Evolutionary conservation across 2,888 invertebrate species (phyloP).

Genomic region (Ariolimax columbianus): DNA sequence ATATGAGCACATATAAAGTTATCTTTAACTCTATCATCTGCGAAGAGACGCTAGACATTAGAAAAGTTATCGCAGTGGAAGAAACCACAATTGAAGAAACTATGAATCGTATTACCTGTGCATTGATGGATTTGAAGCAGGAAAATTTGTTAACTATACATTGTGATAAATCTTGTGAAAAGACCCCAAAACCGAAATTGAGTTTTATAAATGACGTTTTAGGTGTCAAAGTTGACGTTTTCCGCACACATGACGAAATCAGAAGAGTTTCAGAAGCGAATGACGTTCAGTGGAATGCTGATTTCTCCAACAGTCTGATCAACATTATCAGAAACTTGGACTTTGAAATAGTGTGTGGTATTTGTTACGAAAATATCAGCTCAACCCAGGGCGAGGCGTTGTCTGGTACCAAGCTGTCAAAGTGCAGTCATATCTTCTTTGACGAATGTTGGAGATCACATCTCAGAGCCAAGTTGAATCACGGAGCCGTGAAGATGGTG

Average conservation of each 20-base stretch:
- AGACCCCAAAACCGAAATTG: neutral
- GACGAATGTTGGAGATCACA: conserved; percentile 55
- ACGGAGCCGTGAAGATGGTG: conserved; percentile 43
- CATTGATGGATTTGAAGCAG: conserved; percentile 36
- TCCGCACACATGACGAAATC: conserved; percentile 6
- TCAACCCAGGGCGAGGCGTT: conserved; percentile 15
- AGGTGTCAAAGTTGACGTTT: conserved; percentile 7
- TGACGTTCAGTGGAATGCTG: neutral
- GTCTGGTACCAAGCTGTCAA: conserved; percentile 51
- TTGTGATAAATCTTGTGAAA: conserved; percentile 3
- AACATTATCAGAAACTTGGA: conserved; percentile 4
- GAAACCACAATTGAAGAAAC: conserved; percentile 30
- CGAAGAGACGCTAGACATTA: conserved; percentile 17
- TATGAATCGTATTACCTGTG: conserved; percentile 29
- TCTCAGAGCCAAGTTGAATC: conserved; percentile 38
- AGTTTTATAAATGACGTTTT: neutral
- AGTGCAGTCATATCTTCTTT: conserved; percentile 56
- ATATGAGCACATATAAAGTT: conserved; percentile 47
- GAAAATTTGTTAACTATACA: neutral
- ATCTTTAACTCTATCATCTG: conserved; percentile 46
- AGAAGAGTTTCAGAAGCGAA: neutral
- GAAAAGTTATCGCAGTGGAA: conserved; percentile 16
- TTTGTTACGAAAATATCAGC: conserved; percentile 54
- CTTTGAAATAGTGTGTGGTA: conserved; percentile 47
- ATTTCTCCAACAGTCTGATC: too few relatives aligned